Evolutionary conservation across 2,113 vertebrate species (phyloP).

Genomic region (Crotalus tigris): DNA sequence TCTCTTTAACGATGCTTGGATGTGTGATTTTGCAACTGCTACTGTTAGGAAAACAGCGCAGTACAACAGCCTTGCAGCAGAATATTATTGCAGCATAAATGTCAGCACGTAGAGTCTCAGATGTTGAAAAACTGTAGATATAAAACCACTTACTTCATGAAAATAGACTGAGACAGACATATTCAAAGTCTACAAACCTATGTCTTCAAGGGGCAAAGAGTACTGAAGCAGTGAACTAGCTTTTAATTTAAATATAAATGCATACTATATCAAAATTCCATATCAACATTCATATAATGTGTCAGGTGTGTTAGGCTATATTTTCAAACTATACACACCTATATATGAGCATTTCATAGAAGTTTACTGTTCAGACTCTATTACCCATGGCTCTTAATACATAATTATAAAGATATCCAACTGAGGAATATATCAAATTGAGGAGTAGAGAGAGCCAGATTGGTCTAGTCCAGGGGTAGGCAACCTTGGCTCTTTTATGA

Average conservation of each 20-base stretch:
- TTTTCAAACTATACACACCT: not conserved
- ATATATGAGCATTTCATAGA: not conserved
- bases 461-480: too few relatives aligned
- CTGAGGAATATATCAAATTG: not conserved
- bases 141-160: not conserved
- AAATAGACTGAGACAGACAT: not conserved
- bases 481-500: too few relatives aligned
- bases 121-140: not conserved
- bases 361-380: not conserved
- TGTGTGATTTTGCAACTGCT: not conserved
- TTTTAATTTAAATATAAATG: not conserved
- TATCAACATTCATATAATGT: not conserved
- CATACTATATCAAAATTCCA: not conserved
- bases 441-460: not conserved
- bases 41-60: not conserved
- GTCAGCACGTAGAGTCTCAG: too few relatives aligned
- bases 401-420: not conserved
- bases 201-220: not conserved
- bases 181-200: not conserved
- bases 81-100: not conserved
- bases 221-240: not conserved
- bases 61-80: not conserved
- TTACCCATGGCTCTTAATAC: not conserved
- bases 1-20: not conserved
- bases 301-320: not conserved